phyloP scores from a whole-genome alignment of 64 coral and sea anemone genomes.

The Platygyra sinensis region DNA sequence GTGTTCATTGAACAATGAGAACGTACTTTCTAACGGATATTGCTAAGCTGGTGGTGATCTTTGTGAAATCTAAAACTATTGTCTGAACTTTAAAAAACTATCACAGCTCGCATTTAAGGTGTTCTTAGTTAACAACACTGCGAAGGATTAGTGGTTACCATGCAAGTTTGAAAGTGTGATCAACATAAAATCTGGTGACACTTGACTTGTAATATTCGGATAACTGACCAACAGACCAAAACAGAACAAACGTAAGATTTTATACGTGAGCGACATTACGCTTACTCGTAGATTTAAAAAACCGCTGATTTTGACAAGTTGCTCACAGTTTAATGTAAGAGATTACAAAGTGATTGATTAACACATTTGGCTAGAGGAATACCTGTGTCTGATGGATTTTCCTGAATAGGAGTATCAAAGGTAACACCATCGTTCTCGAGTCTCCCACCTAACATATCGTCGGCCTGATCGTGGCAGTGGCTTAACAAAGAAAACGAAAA shows the following conservation, averaged over 20 bases:
- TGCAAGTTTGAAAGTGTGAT: background rate
- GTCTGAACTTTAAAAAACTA: background rate
- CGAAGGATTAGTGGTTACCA: background rate
- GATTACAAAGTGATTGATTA: background rate
- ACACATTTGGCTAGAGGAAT: background rate
- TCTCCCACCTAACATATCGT: background rate
- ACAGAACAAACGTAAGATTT: background rate
- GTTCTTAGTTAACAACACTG: background rate
- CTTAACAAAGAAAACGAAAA: conserved; percentile 42
- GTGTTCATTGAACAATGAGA: background rate
- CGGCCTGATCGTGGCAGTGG: background rate
- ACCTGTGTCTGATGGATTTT: conserved; percentile 18
- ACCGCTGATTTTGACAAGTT: background rate
- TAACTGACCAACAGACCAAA: background rate
- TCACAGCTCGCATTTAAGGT: background rate
- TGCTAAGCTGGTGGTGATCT: background rate
- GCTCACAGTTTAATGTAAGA: background rate
- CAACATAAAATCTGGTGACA: background rate
- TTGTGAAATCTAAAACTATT: background rate
- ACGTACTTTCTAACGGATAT: background rate
- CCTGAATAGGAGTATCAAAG: conserved; percentile 1
- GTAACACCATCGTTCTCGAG: background rate
- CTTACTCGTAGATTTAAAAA: background rate
- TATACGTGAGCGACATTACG: background rate
- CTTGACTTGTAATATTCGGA: background rate